Evolutionary conservation across 23 tunicate genomes (phyloP), one percentile per base, ranked within the genome.

Genomic region (Phallusia fumigata): DNA sequence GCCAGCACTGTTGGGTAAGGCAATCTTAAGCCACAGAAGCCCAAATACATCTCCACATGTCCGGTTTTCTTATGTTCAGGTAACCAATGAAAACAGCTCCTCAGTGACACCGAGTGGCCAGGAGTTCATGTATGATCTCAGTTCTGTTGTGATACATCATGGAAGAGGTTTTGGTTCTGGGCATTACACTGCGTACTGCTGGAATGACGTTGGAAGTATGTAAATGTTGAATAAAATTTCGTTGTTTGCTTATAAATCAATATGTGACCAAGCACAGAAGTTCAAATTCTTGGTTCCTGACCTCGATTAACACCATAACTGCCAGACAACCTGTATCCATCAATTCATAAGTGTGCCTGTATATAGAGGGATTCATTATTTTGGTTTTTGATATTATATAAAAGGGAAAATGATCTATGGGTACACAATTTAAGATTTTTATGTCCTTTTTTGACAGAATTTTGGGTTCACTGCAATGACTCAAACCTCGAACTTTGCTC

Each of bases 401-500:
- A n/a, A n/a, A n/a, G n/a, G n/a, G n/a, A n/a, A n/a, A n/a, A n/a
- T n/a, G n/a, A n/a, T n/a, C n/a, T n/a, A 28, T 65, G 74, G 3
- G 12, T 65, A 2, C 74, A 30, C 74, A 28, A 6, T 28, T 40
- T 40, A 40, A 40, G 10, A 5, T 10, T 3, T 5, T 40, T 18
- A 40, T 79, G 8, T 21, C 8, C 35, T 32, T 3, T 65, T 65
- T 51, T 32, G 84, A 18, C 75, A 94, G 98, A 89, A 79, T 94
- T 94, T 64, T 94, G 98, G 98, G 98, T 94, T 75, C 94, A 95
- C 74, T 97, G 97, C 82, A 97, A 97, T 84, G 99, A 97, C 83
- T 92, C 97, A 11, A 94, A 89, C 50, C 91, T 97, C 19, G 93
- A 94, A 65, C 86, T 89, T 3, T 86, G 97, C 58, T 85, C 93